phyloP scores from a whole-genome alignment of 2,113 vertebrate species.

The Dipodomys stephensi region DNA sequence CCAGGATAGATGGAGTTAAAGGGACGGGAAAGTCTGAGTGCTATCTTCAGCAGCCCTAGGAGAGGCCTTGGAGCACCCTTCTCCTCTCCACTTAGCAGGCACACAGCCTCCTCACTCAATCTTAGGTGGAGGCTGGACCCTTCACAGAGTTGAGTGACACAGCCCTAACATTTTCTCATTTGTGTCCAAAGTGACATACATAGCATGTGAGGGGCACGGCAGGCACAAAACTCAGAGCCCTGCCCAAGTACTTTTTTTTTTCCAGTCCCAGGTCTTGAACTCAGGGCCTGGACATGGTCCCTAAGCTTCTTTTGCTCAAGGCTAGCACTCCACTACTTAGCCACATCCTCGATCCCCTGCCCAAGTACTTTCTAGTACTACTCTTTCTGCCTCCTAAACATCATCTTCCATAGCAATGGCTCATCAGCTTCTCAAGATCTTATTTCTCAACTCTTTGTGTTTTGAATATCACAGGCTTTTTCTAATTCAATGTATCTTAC shows the following conservation, averaged over 20 bases:
- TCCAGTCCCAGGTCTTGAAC: no score
- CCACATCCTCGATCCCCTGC: no score
- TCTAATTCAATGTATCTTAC: neutral
- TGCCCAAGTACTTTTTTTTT: neutral
- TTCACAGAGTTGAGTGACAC: neutral
- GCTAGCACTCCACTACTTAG: no score
- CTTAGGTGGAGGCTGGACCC: neutral
- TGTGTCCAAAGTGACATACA: neutral
- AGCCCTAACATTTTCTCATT: neutral
- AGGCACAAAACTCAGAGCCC: neutral
- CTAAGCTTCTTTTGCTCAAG: no score
- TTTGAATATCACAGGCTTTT: neutral
- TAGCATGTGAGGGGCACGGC: neutral
- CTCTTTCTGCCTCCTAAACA: neutral
- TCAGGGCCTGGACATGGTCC: no score
- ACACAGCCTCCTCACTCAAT: neutral
- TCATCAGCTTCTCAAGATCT: neutral
- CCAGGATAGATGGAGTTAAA: neutral
- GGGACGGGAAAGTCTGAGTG: no score
- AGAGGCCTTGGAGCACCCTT: neutral
- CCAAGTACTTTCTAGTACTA: no score
- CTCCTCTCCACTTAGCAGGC: neutral
- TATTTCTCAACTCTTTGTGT: neutral
- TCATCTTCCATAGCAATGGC: neutral
- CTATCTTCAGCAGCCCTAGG: neutral